phyloP scores from a whole-genome alignment of 1,140 invertebrate genomes.

The honey bee (Apis mellifera) region DNA sequence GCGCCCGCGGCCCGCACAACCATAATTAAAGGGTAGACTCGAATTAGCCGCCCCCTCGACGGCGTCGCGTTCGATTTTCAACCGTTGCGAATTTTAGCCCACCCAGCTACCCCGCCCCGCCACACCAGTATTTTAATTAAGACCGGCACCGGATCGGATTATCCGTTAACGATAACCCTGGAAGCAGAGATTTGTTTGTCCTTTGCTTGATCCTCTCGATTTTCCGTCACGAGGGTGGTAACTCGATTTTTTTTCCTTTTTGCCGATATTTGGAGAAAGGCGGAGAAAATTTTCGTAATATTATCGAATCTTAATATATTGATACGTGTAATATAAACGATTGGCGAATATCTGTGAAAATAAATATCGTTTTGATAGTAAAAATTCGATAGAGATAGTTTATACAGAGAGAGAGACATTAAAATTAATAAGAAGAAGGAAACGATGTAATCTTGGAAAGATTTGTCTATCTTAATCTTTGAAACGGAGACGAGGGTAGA shows the following conservation, averaged over 20 bases:
- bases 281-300: neutral
- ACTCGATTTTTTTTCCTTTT: neutral
- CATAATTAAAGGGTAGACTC: constrained; percentile 65
- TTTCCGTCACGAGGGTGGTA: neutral
- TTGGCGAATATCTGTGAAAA: too few species aligned
- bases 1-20: constrained; percentile 34
- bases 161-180: constrained; percentile 41
- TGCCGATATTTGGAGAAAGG: neutral
- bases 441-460: neutral
- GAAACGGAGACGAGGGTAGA: neutral
- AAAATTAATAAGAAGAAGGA: too few species aligned
- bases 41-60: constrained; percentile 51
- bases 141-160: constrained; percentile 25
- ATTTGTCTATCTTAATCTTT: neutral
- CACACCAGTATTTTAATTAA: constrained; percentile 49
- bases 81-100: constrained; percentile 26
- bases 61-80: constrained; percentile 43
- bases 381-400: too few species aligned
- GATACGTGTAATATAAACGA: too few species aligned
- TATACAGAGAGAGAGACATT: too few species aligned
- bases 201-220: too few species aligned
- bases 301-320: too few species aligned
- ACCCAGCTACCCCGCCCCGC: too few species aligned
- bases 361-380: too few species aligned
- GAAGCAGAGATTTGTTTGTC: neutral